Percentiles rank a stretch among this genome's conserved stretches.
Evolutionary conservation across 2,797 vertebrate species (phyloP).

Genomic region (Psittacula derbiana): DNA sequence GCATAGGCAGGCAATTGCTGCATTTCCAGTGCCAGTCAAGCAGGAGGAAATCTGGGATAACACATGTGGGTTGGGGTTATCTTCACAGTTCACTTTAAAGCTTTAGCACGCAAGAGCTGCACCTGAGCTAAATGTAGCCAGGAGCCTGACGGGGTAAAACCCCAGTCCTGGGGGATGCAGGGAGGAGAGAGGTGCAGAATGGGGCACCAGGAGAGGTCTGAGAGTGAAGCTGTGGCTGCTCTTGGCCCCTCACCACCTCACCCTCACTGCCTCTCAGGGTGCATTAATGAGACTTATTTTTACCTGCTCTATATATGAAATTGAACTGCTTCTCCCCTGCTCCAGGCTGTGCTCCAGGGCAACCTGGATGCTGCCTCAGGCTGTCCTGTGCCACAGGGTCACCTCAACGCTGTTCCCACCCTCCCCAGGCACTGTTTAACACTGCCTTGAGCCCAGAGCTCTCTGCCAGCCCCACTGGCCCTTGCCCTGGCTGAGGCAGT

Average conservation of each 20-base stretch:
- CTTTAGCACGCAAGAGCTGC: neutral
- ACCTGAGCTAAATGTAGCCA: neutral
- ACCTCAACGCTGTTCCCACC: neutral
- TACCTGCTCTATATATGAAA: neutral
- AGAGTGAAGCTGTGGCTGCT: rapidly evolving
- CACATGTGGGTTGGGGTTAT: rapidly evolving
- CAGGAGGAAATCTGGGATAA: neutral
- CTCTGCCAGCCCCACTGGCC: neutral
- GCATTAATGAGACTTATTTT: neutral
- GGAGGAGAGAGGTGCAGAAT: neutral
- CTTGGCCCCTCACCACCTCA: rapidly evolving
- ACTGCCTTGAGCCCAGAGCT: rapidly evolving
- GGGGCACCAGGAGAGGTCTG: rapidly evolving
- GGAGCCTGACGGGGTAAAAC: neutral
- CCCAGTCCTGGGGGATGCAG: neutral
- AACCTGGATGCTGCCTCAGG: neutral
- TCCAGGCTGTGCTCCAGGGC: neutral
- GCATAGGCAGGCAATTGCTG: neutral
- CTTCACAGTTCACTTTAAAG: neutral
- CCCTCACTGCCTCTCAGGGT: neutral
- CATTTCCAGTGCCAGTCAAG: neutral
- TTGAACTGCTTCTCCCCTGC: neutral
- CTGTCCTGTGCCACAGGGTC: neutral
- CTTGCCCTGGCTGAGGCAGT: neutral
- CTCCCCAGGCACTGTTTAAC: neutral